phyloP scores from a whole-genome alignment of 2,888 invertebrate genomes.

The Thymelicus lineola region DNA sequence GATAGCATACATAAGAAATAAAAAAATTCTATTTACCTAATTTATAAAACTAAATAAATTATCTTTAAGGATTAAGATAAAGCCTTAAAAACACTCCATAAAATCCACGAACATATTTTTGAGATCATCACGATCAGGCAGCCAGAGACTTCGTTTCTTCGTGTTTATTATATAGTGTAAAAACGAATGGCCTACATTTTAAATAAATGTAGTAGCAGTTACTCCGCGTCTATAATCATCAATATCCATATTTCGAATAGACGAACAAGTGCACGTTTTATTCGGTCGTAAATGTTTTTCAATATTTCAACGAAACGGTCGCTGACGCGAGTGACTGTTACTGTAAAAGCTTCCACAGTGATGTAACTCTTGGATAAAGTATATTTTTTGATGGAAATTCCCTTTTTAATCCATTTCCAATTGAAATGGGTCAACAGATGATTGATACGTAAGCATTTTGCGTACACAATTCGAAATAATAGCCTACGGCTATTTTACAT shows the following conservation, averaged over 20 bases:
- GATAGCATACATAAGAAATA: too few species aligned
- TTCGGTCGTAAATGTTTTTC: slow-evolving; percentile 27
- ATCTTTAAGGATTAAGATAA: too few species aligned
- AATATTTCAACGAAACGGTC: slow-evolving; percentile 22
- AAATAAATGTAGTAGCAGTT: neutral
- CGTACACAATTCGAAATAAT: slow-evolving; percentile 5
- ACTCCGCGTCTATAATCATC: slow-evolving; percentile 6
- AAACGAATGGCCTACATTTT: slow-evolving; percentile 1
- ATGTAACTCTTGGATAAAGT: slow-evolving; percentile 20
- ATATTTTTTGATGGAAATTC: slow-evolving; percentile 19
- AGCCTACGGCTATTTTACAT: slow-evolving; percentile 2
- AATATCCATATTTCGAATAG: slow-evolving; percentile 16
- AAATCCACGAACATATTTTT: too few species aligned
- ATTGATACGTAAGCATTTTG: slow-evolving; percentile 16
- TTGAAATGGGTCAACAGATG: slow-evolving; percentile 14
- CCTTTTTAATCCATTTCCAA: slow-evolving; percentile 18
- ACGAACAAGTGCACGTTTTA: slow-evolving; percentile 22
- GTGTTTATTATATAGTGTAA: neutral
- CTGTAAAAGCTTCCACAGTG: slow-evolving; percentile 19
- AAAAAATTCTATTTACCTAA: too few species aligned
- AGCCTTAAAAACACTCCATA: too few species aligned
- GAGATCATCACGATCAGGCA: too few species aligned
- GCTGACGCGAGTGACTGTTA: slow-evolving; percentile 19
- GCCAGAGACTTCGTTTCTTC: neutral
- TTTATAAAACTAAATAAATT: too few species aligned